Conservation (phyloP, 1,140 invertebrate genomes). For the Anoplolepis gracilipes region DNA sequence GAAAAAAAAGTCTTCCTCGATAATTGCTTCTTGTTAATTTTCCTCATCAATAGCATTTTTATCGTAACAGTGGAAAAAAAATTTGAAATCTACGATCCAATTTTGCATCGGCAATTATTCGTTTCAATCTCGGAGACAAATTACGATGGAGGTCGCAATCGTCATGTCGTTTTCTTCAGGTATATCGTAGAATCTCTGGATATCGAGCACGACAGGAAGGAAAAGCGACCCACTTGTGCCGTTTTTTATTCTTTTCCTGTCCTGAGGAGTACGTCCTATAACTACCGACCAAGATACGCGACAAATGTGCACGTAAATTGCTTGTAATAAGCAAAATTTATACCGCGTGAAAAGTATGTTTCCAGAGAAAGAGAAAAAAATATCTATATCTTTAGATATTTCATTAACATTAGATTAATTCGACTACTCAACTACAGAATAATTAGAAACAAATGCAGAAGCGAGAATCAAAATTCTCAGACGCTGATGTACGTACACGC, state of each 20-base stretch:
- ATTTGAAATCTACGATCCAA: neutral
- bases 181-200: neutral
- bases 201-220: neutral
- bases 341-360: neutral
- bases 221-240: conserved; percentile 39
- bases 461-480: conserved; percentile 27
- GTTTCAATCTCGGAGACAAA: neutral
- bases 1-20: conserved; percentile 29
- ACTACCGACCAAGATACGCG: neutral
- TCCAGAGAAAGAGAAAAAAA: too few species aligned
- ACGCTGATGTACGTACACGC: conserved; percentile 2
- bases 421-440: neutral
- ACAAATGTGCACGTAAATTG: neutral
- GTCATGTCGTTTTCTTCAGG: neutral
- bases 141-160: neutral
- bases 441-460: conserved; percentile 20
- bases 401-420: neutral
- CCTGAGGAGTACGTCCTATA: neutral
- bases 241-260: neutral
- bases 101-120: neutral
- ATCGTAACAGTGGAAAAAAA: neutral
- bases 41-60: conserved; percentile 14
- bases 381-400: neutral
- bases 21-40: conserved; percentile 36
- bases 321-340: neutral